Evolutionary conservation across 2,888 invertebrate genomes (phyloP), one percentile per base, ranked within the genome.

Genomic region (Phyto melanocephala): DNA sequence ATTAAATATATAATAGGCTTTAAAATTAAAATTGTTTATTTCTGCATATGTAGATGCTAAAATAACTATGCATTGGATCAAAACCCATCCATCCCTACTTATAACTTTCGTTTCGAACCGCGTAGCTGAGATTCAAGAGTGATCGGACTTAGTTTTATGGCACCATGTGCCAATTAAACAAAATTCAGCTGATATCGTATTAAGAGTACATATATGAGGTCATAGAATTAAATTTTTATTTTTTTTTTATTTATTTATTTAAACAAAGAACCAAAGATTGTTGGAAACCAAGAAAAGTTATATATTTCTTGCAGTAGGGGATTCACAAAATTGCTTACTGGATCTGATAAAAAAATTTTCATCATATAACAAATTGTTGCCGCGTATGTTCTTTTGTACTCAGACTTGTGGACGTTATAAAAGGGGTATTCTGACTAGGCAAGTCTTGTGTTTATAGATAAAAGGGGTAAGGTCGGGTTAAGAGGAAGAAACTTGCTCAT

Each of bases 1-100:
- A 15, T 52, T 15, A 11, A 28, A 15, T 28, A 20, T 11, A 52
- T 81, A 20, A 11, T 81, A 22, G 58, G 13, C 37, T 42, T 11
- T n/a, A 24, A 33, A 40, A 56, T 76, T 13, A 50, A 70, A 7
- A 10, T 17, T 45, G 15, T 56, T 3, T 8, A 20, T 37, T 78
- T 71, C 22, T 74, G 60, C 52, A 52, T 60, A n/a, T n/a, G n/a
- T n/a, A 42, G 54, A 70, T 33, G 70, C 65, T 11, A 28, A 28
- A 28, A 28, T 28, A 28, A n/a, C 20, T 7, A 11, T 67, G 13
- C 67, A 79, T 10, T 65, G 65, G 50, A 67, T 67, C 0, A 65
- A 65, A 50, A 79, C 58, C 10, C 70, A 75, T 42, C 68, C 50
- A 60, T 60, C 67, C 13, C 11, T 10, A n/a, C 20, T 58, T 15